Evolutionary conservation across 2,113 vertebrate genomes (phyloP).

Genomic region (Colaptes auratus): DNA sequence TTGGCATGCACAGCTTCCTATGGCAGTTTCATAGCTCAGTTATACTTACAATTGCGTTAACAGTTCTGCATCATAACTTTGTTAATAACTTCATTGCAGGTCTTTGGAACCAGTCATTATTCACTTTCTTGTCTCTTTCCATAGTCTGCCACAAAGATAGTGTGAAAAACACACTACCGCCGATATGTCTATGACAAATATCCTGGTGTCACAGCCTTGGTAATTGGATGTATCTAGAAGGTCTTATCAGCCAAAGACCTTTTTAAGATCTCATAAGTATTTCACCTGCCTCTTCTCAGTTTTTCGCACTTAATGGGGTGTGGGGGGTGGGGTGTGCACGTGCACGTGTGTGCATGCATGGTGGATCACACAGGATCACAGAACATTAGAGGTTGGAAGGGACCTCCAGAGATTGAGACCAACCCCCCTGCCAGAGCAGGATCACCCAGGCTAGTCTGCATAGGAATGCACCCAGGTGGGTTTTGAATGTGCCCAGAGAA

Average conservation of each 20-base stretch:
- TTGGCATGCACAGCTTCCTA: not conserved
- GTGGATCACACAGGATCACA: too few species aligned
- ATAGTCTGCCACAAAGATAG: not conserved
- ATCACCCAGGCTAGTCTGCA: too few species aligned
- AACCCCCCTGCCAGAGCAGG: too few species aligned
- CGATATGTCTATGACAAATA: not conserved
- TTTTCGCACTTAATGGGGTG: not conserved
- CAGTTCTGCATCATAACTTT: not conserved
- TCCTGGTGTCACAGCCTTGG: not conserved
- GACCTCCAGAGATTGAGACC: too few species aligned
- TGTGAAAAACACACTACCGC: too few species aligned
- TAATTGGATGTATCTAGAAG: not conserved
- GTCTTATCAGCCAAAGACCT: not conserved
- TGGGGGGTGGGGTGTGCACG: too few species aligned
- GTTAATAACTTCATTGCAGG: not conserved
- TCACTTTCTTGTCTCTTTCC: not conserved
- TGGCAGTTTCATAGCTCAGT: not conserved
- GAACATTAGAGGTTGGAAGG: too few species aligned
- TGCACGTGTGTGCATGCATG: not conserved
- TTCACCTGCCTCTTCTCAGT: not conserved
- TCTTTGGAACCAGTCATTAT: not conserved
- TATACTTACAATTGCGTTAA: not conserved
- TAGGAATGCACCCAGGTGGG: too few species aligned
- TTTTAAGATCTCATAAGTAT: not conserved
- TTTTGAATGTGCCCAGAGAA: too few species aligned